A percentile compares a stretch with the other conserved stretches of the same genome.
Evolutionary conservation across 1,140 invertebrate species (phyloP).

Genomic region (Tetraneura akinire): DNA sequence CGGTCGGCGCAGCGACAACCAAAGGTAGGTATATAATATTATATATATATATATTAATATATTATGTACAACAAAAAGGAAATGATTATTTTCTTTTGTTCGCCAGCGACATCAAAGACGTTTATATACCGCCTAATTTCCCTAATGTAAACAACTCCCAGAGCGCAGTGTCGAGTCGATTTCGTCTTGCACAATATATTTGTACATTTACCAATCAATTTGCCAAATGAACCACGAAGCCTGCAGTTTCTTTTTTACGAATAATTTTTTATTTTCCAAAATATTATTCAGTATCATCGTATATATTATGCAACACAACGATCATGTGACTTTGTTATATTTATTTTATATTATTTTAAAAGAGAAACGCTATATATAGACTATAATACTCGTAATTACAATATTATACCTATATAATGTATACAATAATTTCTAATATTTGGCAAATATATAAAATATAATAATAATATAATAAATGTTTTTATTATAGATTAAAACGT

Average conservation of each 20-base stretch:
- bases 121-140: conserved; percentile 17
- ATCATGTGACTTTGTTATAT: too few species aligned
- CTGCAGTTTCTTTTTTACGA: not conserved
- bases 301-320: too few species aligned
- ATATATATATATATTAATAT: too few species aligned
- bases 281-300: too few species aligned
- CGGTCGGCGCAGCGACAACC: not conserved
- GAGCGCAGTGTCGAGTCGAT: not conserved
- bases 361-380: too few species aligned
- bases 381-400: too few species aligned
- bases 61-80: conserved; percentile 14
- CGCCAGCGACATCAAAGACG: conserved; percentile 37
- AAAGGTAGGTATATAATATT: not conserved
- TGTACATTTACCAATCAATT: conserved; percentile 22
- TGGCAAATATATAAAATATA: too few species aligned
- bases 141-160: conserved; percentile 7
- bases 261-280: not conserved
- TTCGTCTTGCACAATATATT: not conserved
- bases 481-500: too few species aligned
- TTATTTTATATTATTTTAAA: too few species aligned
- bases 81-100: conserved; percentile 39
- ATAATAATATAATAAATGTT: too few species aligned
- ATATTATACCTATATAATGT: too few species aligned
- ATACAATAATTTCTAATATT: too few species aligned
- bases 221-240: conserved; percentile 26